These are phyloP conservation scores for Petrocephalus schoutedeni DNA, from an alignment of 2,797 vertebrate genomes.

Conservation along the genomic window DNA sequence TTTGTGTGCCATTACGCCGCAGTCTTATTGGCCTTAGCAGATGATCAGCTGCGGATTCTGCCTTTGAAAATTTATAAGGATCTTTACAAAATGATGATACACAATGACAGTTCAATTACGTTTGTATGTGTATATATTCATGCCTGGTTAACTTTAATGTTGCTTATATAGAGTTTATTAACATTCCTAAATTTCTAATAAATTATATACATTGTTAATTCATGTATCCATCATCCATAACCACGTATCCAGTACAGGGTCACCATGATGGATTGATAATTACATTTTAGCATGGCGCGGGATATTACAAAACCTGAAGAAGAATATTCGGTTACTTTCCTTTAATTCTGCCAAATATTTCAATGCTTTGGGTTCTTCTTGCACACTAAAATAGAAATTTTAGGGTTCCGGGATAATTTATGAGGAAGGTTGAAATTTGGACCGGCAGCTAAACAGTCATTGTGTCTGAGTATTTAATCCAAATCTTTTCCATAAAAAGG, in stretches of 20 bases:
- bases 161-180: neutral
- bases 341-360: neutral
- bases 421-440: neutral
- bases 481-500: neutral
- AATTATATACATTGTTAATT: neutral
- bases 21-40: neutral
- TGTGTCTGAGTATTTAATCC: neutral
- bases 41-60: neutral
- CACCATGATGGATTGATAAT: neutral
- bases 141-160: neutral
- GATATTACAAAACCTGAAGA: neutral
- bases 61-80: neutral
- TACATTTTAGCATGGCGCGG: neutral
- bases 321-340: neutral
- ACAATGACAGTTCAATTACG: neutral
- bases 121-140: neutral
- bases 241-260: neutral
- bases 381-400: neutral
- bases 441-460: neutral
- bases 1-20: neutral
- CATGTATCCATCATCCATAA: neutral
- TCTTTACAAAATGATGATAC: conserved; percentile 1
- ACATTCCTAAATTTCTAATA: neutral
- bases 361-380: neutral
- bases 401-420: neutral